Conservation (phyloP, 1,140 invertebrate species). For the Philopotamus ludificatus region DNA sequence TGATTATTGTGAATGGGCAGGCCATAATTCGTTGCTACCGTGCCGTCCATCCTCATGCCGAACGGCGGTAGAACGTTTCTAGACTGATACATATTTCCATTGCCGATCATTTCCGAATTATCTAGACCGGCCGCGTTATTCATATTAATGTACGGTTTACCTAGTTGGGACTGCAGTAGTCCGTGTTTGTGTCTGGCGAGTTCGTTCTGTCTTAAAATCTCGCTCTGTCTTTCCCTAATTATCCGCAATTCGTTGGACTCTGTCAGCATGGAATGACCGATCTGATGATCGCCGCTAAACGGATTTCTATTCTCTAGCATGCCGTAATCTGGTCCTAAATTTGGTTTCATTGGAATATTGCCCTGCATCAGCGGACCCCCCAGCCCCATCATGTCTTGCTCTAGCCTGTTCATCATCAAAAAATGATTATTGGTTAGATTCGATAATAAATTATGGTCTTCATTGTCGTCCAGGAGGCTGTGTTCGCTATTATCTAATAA, state of each 20-base stretch:
- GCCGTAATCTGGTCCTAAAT: conserved; percentile 23
- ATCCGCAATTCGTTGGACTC: conserved; percentile 47
- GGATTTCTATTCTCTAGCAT: conserved; percentile 34
- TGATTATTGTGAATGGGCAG: conserved; percentile 4
- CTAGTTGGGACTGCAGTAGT: conserved; percentile 1
- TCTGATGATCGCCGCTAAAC: conserved; percentile 22
- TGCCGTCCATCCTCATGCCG: conserved; percentile 50
- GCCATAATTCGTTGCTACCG: conserved; percentile 21
- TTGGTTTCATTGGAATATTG: conserved; percentile 29
- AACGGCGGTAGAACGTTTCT: conserved; percentile 53
- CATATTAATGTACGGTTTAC: conserved; percentile 12
- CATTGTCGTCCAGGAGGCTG: conserved; percentile 50
- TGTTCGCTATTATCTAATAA: conserved; percentile 53
- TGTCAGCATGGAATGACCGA: conserved; percentile 41
- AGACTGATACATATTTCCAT: conserved; percentile 51
- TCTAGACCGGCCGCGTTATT: conserved; percentile 1
- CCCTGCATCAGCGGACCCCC: conserved; percentile 47
- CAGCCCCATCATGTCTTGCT: conserved; percentile 47
- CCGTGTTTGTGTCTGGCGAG: conserved; percentile 41
- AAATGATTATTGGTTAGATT: conserved; percentile 45
- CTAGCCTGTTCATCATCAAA: conserved; percentile 49
- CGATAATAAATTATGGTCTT: conserved; percentile 50
- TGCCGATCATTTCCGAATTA: conserved; percentile 36
- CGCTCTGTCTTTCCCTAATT: conserved; percentile 46
- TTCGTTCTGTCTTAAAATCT: conserved; percentile 45